phyloP scores from a whole-genome alignment of 1,140 invertebrate species.

The Physella acuta region DNA sequence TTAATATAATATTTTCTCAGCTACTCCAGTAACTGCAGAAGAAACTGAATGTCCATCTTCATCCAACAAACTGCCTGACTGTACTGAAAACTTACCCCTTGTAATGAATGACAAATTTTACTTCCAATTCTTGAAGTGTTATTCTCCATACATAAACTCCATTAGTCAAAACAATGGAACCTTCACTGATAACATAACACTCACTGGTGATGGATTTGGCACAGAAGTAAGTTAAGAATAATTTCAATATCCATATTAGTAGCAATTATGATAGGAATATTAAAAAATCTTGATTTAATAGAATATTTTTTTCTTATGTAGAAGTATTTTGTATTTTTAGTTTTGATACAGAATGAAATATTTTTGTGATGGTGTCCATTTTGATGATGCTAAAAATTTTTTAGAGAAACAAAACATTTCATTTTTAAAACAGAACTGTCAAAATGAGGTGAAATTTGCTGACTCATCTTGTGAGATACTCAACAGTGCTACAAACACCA shows the following conservation, averaged over 20 bases:
- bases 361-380: too few relatives aligned
- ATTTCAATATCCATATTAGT: neutral
- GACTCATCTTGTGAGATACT: conserved; percentile 24
- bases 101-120: conserved; percentile 35
- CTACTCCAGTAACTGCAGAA: neutral
- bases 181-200: conserved; percentile 28
- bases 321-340: too few relatives aligned
- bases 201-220: conserved; percentile 38
- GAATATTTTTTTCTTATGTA: too few relatives aligned
- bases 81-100: conserved; percentile 17
- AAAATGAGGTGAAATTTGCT: conserved; percentile 37
- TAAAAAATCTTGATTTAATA: too few relatives aligned
- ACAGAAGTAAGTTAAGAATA: neutral
- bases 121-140: conserved; percentile 38
- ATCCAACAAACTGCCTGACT: conserved; percentile 16
- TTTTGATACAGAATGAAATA: too few relatives aligned
- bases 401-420: too few relatives aligned
- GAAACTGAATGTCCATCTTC: conserved; percentile 1
- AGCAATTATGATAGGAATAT: too few relatives aligned
- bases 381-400: too few relatives aligned
- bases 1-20: neutral
- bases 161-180: conserved; percentile 33
- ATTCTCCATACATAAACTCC: conserved; percentile 34
- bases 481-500: neutral
- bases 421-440: conserved; percentile 30